Evolutionary conservation across 1,140 invertebrate species (phyloP), one percentile per base, ranked within the genome.

Genomic region (Oreohelix idahoensis): DNA sequence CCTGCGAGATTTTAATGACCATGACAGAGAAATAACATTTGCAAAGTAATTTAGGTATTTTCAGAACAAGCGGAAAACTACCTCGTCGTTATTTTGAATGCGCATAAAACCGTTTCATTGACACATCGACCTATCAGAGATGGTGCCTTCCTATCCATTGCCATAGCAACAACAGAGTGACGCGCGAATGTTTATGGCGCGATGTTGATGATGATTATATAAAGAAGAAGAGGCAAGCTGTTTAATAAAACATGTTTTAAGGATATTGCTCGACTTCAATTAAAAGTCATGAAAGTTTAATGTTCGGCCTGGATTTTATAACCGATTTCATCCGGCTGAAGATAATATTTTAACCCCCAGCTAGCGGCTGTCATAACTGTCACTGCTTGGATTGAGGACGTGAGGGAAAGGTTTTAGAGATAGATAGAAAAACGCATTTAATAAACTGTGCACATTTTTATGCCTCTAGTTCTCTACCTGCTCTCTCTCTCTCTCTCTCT

Each of bases 261-360:
- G 63, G n/a, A 17, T 29, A 35, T 66, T 66, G 63, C 29, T 35
- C 17, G 29, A n/a, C 29, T 66, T 66, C 63, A 66, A 66, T 66
- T 66, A 66, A 66, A 66, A 66, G 63, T 66, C 29, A 66, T 66
- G 63, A 66, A 66, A 66, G 29, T 66, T 66, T 66, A 29, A 66
- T 66, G 63, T 66, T 35, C 63, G 29, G 8, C 20, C n/a, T 15
- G 63, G 11, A 13, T 66, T 29, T 35, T 66, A 66, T 32, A 32
- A 32, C 29, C 17, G 63, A 66, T 58, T 26, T 58, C 51, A 23
- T 58, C 23, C 51, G 26, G 5, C 42, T 45, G 23, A 26, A 5
- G 51, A 58, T 58, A 11, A 2, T 20, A 4, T 10, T 58, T 58
- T 17, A 26, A 20, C 20, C 8, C 4, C 20, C 51, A 58, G 17